A percentile compares a stretch with the other conserved stretches of the same genome.
phyloP scores from a whole-genome alignment of 1,140 invertebrate genomes.

The Aphelenchoides avenae region DNA sequence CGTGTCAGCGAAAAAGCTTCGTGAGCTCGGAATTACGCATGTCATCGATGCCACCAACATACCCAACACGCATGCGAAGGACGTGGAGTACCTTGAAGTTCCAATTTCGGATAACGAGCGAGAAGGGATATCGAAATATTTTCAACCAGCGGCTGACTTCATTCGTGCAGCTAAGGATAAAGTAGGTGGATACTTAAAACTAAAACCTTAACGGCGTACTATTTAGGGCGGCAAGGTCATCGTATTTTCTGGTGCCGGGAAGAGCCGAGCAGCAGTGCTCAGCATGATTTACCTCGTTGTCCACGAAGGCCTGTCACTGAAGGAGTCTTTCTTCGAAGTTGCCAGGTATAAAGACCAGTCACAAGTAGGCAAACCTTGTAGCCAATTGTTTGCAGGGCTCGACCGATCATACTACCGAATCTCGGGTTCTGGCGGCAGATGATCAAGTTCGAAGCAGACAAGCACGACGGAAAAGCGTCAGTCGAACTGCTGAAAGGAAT shows the following conservation, averaged over 20 bases:
- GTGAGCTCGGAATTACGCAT: constrained; percentile 39
- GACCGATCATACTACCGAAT: constrained; percentile 78
- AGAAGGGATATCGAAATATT: constrained; percentile 61
- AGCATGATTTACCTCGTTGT: constrained; percentile 81
- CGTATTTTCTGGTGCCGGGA: constrained; percentile 80
- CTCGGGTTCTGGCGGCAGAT: constrained; percentile 81
- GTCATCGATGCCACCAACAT: constrained; percentile 47
- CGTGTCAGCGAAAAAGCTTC: constrained; percentile 35
- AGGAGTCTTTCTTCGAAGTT: constrained; percentile 73
- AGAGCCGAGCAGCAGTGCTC: constrained; percentile 76
- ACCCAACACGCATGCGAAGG: constrained; percentile 32
- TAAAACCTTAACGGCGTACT: constrained; percentile 3
- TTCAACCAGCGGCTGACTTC: constrained; percentile 72
- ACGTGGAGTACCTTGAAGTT: constrained; percentile 34
- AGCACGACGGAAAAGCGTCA: constrained; percentile 39
- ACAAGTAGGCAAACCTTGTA: not conserved
- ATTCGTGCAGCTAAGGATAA: constrained; percentile 53
- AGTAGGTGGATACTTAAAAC: constrained; percentile 9
- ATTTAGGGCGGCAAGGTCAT: constrained; percentile 68
- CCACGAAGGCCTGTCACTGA: constrained; percentile 70
- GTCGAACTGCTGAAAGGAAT: constrained; percentile 49
- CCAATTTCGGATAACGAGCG: constrained; percentile 9
- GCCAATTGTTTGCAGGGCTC: constrained; percentile 56
- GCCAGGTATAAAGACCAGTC: constrained; percentile 6
- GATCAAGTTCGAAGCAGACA: constrained; percentile 69